Percentiles rank a stretch among this genome's conserved stretches.
phyloP scores from a whole-genome alignment of 2,113 vertebrate genomes.

The Atlantisia rogersi region DNA sequence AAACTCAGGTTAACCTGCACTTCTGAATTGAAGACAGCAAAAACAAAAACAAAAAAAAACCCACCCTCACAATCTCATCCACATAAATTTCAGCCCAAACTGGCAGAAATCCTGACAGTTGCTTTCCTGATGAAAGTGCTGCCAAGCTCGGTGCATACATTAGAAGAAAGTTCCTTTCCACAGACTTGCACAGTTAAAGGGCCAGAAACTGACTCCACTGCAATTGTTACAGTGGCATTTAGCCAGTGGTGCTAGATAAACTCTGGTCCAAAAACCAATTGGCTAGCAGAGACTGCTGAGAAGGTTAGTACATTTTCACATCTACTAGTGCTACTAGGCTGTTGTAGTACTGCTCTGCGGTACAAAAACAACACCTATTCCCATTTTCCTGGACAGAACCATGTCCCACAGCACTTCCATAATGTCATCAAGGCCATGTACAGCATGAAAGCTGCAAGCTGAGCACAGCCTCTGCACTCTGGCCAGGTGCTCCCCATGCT shows the following conservation, averaged over 20 bases:
- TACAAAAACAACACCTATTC: background rate
- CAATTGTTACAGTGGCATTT: background rate
- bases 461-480: background rate
- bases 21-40: background rate
- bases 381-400: background rate
- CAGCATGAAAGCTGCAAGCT: background rate
- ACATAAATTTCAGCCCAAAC: background rate
- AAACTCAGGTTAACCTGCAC: background rate
- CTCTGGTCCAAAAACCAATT: background rate
- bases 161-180: background rate
- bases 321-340: background rate
- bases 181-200: background rate
- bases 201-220: background rate
- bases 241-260: background rate
- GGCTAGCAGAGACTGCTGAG: background rate
- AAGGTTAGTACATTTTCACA: background rate
- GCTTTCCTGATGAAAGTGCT: background rate
- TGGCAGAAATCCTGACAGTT: background rate
- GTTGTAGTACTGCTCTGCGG: background rate
- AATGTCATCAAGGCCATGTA: background rate
- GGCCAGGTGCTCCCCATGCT: background rate
- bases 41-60: background rate
- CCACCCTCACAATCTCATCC: background rate
- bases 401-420: background rate
- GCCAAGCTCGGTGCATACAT: background rate